Conservation (phyloP, 2,888 invertebrate genomes). For the Polyommatus iphigenia region DNA sequence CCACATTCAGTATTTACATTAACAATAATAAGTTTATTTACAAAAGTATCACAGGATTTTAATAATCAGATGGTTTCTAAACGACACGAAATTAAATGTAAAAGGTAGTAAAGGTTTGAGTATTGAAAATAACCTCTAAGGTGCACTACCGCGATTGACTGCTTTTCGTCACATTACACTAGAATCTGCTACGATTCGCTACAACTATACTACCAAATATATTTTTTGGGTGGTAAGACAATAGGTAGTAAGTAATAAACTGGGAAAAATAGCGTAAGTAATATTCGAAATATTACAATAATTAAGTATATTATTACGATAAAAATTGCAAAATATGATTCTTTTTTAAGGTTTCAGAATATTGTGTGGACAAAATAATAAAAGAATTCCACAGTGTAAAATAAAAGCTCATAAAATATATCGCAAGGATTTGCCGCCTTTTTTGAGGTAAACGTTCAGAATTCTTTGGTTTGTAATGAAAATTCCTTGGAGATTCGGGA, state of each 20-base stretch:
- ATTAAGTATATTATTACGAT: neutral
- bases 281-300: neutral
- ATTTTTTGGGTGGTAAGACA: no score
- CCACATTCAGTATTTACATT: slow-evolving; percentile 38
- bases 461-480: neutral
- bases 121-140: neutral
- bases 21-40: slow-evolving; percentile 49
- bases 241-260: neutral
- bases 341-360: neutral
- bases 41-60: slow-evolving; percentile 72
- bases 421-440: neutral
- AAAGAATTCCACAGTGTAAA: neutral
- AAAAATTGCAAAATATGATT: neutral
- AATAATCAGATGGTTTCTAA: slow-evolving; percentile 40
- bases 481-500: neutral
- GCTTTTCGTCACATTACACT: neutral
- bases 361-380: neutral
- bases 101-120: neutral
- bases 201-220: no score
- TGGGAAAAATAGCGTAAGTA: neutral
- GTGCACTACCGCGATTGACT: neutral
- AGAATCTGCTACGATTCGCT: neutral
- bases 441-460: slow-evolving; percentile 3
- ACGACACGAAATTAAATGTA: neutral
- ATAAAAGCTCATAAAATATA: neutral